phyloP scores from a whole-genome alignment of 2,113 vertebrate genomes.

The Pogona vitticeps region DNA sequence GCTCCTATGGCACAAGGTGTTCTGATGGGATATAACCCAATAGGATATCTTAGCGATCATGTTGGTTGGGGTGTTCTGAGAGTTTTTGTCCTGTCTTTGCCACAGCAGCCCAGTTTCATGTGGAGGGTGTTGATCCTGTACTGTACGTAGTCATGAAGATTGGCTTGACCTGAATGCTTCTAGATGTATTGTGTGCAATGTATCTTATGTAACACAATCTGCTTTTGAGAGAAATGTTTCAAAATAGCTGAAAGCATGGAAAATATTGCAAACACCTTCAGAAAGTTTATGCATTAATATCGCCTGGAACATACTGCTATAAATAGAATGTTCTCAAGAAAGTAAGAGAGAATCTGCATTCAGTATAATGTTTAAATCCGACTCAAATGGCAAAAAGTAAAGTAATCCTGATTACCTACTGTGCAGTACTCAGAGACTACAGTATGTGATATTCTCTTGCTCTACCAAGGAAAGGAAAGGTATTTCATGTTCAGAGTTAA shows the following conservation, averaged over 20 bases:
- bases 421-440: background rate
- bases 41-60: too few species aligned
- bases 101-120: background rate
- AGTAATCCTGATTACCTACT: background rate
- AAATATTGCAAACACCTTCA: background rate
- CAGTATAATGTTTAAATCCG: background rate
- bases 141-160: background rate
- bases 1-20: too few species aligned
- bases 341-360: background rate
- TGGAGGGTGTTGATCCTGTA: background rate
- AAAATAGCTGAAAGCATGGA: background rate
- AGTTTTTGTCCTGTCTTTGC: too few species aligned
- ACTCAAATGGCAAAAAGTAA: background rate
- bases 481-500: background rate
- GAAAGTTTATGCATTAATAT: background rate
- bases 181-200: background rate
- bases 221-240: background rate
- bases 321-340: background rate
- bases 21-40: too few species aligned
- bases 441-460: background rate
- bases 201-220: conserved; percentile 13
- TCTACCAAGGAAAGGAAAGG: background rate
- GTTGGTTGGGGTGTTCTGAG: too few species aligned
- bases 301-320: background rate
- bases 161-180: conserved; percentile 1